A percentile compares a stretch with the other conserved stretches of the same genome.
Evolutionary conservation across 2,888 invertebrate species (phyloP).

Genomic region (Maniola hyperantus): DNA sequence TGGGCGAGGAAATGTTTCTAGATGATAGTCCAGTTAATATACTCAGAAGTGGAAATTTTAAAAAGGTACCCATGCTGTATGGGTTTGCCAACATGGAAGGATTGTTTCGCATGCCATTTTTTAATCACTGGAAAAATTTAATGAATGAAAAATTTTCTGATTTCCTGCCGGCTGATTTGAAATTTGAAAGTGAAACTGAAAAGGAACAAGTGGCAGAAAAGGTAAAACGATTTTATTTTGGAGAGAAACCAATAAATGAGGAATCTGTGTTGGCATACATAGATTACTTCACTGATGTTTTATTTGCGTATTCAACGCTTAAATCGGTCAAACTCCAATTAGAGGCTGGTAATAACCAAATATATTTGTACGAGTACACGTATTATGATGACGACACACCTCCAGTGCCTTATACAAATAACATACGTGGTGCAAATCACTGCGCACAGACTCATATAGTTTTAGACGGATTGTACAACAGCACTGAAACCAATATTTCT

Average conservation of each 20-base stretch:
- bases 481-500: neutral
- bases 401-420: conserved; percentile 45
- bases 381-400: conserved; percentile 48
- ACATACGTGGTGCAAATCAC: conserved; percentile 49
- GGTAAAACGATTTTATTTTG: conserved; percentile 56
- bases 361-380: conserved; percentile 53
- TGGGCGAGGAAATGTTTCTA: conserved; percentile 47
- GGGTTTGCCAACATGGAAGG: conserved; percentile 56
- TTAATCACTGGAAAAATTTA: conserved; percentile 47
- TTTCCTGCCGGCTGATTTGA: conserved; percentile 58
- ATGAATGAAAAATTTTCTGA: conserved; percentile 62
- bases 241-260: conserved; percentile 42
- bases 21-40: conserved; percentile 51
- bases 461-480: conserved; percentile 28
- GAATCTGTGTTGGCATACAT: conserved; percentile 27
- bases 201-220: conserved; percentile 43
- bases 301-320: conserved; percentile 49
- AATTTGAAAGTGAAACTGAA: conserved; percentile 40
- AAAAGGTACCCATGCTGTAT: conserved; percentile 53
- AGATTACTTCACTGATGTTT: conserved; percentile 58
- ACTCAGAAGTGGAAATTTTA: conserved; percentile 44
- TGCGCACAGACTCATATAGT: conserved; percentile 49
- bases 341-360: conserved; percentile 45
- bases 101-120: conserved; percentile 44
- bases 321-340: conserved; percentile 47